Evolutionary conservation across 1,140 invertebrate species (phyloP).

Genomic region (Hermetia illucens): DNA sequence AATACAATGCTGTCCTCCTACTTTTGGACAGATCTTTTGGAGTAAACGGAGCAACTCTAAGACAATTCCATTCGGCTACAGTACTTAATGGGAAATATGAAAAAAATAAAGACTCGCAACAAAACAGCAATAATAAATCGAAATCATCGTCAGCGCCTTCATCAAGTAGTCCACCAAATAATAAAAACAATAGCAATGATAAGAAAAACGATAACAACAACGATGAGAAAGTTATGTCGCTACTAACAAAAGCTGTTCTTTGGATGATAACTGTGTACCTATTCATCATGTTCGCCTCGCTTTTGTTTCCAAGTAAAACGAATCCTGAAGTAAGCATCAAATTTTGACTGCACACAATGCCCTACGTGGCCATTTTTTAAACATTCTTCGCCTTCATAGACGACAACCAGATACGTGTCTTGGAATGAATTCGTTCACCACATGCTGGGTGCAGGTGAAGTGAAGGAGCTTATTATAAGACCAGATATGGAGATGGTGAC

Average conservation of each 20-base stretch:
- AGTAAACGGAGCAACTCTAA: too few relatives aligned
- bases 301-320: constrained; percentile 54
- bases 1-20: too few relatives aligned
- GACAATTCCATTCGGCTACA: too few relatives aligned
- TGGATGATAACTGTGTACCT: constrained; percentile 64
- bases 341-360: constrained; percentile 3
- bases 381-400: constrained; percentile 29
- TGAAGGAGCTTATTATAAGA: constrained; percentile 70
- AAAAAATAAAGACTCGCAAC: too few relatives aligned
- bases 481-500: constrained; percentile 73
- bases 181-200: too few relatives aligned
- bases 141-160: too few relatives aligned
- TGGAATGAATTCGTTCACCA: constrained; percentile 94
- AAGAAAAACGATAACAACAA: constrained; percentile 43
- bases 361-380: constrained; percentile 9
- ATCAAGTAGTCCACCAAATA: too few relatives aligned
- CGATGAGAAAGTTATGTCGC: constrained; percentile 49
- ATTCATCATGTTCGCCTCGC: constrained; percentile 50
- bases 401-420: constrained; percentile 51
- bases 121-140: too few relatives aligned
- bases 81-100: too few relatives aligned
- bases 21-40: too few relatives aligned
- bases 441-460: constrained; percentile 85
- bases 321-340: constrained; percentile 47
- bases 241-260: constrained; percentile 54